A percentile compares a stretch with the other conserved stretches of the same genome.
These are phyloP conservation scores for Podabrus alpinus DNA, from an alignment of 2,888 invertebrate genomes.

Conservation along the genomic window DNA sequence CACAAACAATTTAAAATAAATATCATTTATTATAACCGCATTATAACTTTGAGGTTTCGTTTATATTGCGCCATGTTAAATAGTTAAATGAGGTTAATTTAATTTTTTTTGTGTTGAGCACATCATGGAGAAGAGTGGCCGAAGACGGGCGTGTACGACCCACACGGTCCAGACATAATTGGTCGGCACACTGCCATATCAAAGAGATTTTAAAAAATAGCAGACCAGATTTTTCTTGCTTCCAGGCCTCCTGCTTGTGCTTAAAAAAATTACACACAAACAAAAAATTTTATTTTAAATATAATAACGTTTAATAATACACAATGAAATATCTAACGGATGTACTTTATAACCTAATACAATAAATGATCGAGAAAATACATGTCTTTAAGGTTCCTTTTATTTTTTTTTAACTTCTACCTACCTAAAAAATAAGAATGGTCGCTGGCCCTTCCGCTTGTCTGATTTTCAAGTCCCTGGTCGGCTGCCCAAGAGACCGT, in stretches of 20 bases:
- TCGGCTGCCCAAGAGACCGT: conserved; percentile 43
- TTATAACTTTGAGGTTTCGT: not conserved
- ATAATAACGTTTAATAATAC: not conserved
- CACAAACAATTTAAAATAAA: not conserved
- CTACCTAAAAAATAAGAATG: conserved; percentile 8
- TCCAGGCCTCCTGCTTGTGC: conserved; percentile 18
- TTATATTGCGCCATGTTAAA: conserved; percentile 33
- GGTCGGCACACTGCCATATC: conserved; percentile 53
- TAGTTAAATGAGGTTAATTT: conserved; percentile 43
- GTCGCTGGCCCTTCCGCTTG: conserved; percentile 48
- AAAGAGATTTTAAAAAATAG: conserved; percentile 39
- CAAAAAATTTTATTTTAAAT: not conserved
- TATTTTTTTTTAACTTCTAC: not conserved
- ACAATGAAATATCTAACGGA: not conserved
- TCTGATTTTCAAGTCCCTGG: conserved; percentile 46
- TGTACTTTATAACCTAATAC: not conserved
- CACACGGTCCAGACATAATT: conserved; percentile 54
- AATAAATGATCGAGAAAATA: not conserved
- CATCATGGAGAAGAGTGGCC: conserved; percentile 38
- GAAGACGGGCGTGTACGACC: conserved; percentile 49
- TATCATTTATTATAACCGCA: not conserved
- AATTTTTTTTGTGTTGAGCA: conserved; percentile 48
- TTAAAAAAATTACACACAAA: conserved; percentile 1
- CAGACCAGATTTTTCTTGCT: conserved; percentile 23
- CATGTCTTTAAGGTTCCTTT: not conserved